Percentiles rank a stretch among this genome's conserved stretches.
Evolutionary conservation across 2,797 vertebrate genomes (phyloP).

Genomic region (Cichlasoma orientale): DNA sequence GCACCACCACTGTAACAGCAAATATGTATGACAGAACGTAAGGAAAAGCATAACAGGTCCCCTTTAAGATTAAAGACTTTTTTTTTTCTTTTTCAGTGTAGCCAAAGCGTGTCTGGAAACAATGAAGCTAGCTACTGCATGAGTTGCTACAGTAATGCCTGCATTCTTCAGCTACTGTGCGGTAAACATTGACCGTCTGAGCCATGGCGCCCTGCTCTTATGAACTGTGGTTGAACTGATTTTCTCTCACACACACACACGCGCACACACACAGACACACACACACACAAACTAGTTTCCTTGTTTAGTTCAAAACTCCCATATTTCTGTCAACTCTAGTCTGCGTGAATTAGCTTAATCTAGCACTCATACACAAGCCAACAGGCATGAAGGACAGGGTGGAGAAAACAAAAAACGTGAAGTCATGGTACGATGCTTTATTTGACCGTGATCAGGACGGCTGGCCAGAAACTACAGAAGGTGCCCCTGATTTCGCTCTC

Average conservation of each 20-base stretch:
- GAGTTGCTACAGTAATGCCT: conserved; percentile 61
- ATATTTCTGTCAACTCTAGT: conserved; percentile 3
- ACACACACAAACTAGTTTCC: neutral
- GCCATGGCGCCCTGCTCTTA: neutral
- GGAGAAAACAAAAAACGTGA: neutral
- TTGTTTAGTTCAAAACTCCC: neutral
- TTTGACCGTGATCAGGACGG: conserved; percentile 7
- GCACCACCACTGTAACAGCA: neutral
- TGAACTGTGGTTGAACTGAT: neutral
- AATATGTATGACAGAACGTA: neutral
- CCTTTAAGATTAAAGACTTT: neutral
- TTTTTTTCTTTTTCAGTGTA: neutral
- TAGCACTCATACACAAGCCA: conserved; percentile 9
- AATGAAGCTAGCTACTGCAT: neutral
- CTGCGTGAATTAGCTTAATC: neutral
- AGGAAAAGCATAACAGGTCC: neutral
- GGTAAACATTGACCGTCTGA: neutral
- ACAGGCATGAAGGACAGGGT: neutral
- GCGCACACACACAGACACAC: too few species aligned
- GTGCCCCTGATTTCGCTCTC: conserved; percentile 30
- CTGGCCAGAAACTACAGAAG: conserved; percentile 24
- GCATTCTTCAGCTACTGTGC: conserved; percentile 51
- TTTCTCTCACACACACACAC: neutral
- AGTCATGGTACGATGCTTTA: conserved; percentile 3
- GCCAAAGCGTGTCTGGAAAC: neutral